Percentiles rank a stretch among this genome's conserved stretches.
phyloP scores from a whole-genome alignment of 1,140 invertebrate genomes.

The Bombus impatiens region DNA sequence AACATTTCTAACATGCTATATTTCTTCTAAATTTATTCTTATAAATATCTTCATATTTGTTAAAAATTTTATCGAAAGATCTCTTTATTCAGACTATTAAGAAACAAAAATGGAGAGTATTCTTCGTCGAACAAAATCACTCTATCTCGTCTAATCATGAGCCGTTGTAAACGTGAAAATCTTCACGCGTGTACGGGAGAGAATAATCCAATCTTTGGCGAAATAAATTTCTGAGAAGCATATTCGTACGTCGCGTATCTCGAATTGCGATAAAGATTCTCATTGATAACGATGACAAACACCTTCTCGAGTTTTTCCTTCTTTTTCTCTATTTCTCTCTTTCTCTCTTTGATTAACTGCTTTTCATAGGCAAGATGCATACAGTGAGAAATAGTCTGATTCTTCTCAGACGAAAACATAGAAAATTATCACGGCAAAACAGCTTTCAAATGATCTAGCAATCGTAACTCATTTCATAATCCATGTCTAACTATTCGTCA shows the following conservation, averaged over 20 bases:
- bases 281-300: slow-evolving; percentile 50
- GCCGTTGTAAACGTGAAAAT: not conserved
- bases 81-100: too few relatives aligned
- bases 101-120: too few relatives aligned
- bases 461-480: slow-evolving; percentile 41
- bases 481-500: not conserved
- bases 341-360: too few relatives aligned
- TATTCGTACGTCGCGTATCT: slow-evolving; percentile 26
- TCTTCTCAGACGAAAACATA: not conserved
- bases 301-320: too few relatives aligned
- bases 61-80: too few relatives aligned
- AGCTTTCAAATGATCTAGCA: slow-evolving; percentile 29
- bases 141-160: not conserved
- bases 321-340: too few relatives aligned
- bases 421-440: slow-evolving; percentile 24
- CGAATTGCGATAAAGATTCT: slow-evolving; percentile 34
- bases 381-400: not conserved
- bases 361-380: not conserved
- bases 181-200: not conserved
- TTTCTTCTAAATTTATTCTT: too few relatives aligned
- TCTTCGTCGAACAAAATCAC: not conserved
- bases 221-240: slow-evolving; percentile 23
- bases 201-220: not conserved
- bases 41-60: too few relatives aligned
- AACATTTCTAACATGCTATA: too few relatives aligned